These are phyloP conservation scores for Mionectes macconnelli DNA, from an alignment of 2,113 vertebrate species.

Conservation along the genomic window DNA sequence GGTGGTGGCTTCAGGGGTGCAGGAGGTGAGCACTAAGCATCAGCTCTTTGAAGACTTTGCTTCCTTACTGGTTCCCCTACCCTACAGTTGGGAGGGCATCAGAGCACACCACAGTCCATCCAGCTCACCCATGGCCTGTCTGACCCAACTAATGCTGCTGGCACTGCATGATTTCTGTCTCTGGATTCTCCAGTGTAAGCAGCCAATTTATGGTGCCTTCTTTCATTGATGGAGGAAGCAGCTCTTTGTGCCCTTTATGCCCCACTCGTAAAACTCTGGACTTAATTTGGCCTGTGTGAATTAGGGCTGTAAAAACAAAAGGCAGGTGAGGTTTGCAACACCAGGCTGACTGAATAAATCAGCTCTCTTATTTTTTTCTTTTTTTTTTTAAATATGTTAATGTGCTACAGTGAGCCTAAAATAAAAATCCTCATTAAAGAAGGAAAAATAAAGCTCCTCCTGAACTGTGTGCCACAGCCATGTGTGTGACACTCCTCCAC, in stretches of 20 bases:
- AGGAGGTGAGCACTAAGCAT: neutral
- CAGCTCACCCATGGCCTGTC: neutral
- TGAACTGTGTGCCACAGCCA: slow-evolving; percentile 32
- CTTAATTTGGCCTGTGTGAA: slow-evolving; percentile 48
- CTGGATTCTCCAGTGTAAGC: slow-evolving; percentile 29
- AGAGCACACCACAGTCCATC: neutral
- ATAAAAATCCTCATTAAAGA: slow-evolving; percentile 68
- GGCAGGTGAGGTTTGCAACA: slow-evolving; percentile 29
- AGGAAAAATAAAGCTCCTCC: neutral
- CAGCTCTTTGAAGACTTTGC: neutral
- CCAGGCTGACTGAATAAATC: slow-evolving; percentile 14
- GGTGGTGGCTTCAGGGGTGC: neutral
- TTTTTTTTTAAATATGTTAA: slow-evolving; percentile 44
- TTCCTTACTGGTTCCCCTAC: neutral
- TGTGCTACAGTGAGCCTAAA: slow-evolving; percentile 46
- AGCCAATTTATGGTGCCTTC: slow-evolving; percentile 48
- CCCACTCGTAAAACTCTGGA: slow-evolving; percentile 22
- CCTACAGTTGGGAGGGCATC: neutral
- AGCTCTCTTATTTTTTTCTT: neutral
- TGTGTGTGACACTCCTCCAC: slow-evolving; percentile 14
- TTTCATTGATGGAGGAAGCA: slow-evolving; percentile 4
- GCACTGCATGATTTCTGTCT: slow-evolving; percentile 19
- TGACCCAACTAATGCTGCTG: slow-evolving; percentile 39
- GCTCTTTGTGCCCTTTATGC: slow-evolving; percentile 34
- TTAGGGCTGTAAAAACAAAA: slow-evolving; percentile 47